A percentile compares a stretch with the other conserved stretches of the same genome.
Evolutionary conservation across 1,140 invertebrate species (phyloP).

Genomic region (Meloidogyne chitwoodi): DNA sequence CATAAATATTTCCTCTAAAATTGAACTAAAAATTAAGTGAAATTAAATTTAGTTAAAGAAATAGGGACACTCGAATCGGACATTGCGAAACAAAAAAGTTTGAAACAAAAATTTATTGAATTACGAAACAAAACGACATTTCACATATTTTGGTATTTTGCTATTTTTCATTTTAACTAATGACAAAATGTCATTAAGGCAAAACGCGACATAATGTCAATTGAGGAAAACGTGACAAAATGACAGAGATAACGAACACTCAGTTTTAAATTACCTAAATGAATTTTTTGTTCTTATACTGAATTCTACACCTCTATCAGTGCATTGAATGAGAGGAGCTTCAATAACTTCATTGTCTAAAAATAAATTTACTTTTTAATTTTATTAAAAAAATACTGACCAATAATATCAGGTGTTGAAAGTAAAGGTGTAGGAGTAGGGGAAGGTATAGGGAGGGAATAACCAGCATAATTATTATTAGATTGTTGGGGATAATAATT

Average conservation of each 20-base stretch:
- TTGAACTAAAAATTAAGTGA: not conserved
- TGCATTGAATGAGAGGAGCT: slow-evolving; percentile 20
- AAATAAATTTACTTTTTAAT: not conserved
- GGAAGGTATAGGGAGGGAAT: not conserved
- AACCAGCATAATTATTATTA: not conserved
- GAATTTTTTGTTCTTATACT: slow-evolving; percentile 25
- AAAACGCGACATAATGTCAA: too few relatives aligned
- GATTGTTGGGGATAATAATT: not conserved
- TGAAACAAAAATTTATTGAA: too few relatives aligned
- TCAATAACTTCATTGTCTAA: slow-evolving; percentile 31
- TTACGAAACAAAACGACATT: too few relatives aligned
- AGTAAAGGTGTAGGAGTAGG: not conserved
- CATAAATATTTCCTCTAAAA: slow-evolving; percentile 36
- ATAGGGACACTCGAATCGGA: too few relatives aligned
- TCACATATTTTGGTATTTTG: too few relatives aligned
- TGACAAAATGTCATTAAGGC: too few relatives aligned
- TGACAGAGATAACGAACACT: too few relatives aligned
- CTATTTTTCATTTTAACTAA: too few relatives aligned
- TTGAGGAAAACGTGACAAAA: too few relatives aligned
- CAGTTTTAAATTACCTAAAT: slow-evolving; percentile 19
- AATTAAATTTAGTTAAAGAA: too few relatives aligned
- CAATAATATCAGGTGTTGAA: not conserved
- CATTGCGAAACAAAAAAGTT: too few relatives aligned
- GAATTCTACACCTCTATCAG: slow-evolving; percentile 24
- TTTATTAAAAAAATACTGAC: not conserved